Evolutionary conservation across 2,113 vertebrate species (phyloP), one percentile per base, ranked within the genome.

Genomic region (Sminthopsis crassicaudata): DNA sequence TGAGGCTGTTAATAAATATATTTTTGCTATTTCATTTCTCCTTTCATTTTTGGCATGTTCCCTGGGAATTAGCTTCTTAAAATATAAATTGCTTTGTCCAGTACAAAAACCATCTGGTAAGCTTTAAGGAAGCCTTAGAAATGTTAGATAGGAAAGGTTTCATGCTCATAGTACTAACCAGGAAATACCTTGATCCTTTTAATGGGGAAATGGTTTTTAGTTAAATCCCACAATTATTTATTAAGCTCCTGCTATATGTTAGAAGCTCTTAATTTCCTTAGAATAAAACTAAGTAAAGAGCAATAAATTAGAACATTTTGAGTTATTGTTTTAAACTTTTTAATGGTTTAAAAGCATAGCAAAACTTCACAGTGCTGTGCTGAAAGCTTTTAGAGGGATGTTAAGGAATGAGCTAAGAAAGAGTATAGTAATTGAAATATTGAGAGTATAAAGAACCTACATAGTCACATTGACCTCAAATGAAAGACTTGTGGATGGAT

Each of bases 191-290:
- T 22, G 67, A 42, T 42, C 67, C 67, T 76, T 7, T 26, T 54
- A 84, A 24, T 96, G 91, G 90, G 36, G 84, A 52, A 46, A 42
- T 53, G 50, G 93, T 42, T 25, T 91, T 48, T 2, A 94, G 16
- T 84, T 96, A 8, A 92, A 52, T 92, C 94, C 91, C 93, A 92
- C 26, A 92, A 95, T 51, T 89, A 30, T 10, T 92, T 94, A 91
- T 54, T 96, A 94, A 53, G 19, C 48, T 94, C 48, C 11, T 88
- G 92, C 19, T 89, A 94, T 76, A 3, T 95, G 90, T 12, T 50
- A 90, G 14, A 53, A 95, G 51, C 11, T 52, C 26, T 92, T 92
- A 92, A 54, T 36, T 57, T 91, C 42, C n/a, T n/a, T 91, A 48
- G 90, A 91, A 92, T 92, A 93, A 93, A 95, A 26, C 14, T 91